Evolutionary conservation across 2,888 invertebrate species (phyloP), one percentile per base, ranked within the genome.

Genomic region (Hymenopus coronatus): DNA sequence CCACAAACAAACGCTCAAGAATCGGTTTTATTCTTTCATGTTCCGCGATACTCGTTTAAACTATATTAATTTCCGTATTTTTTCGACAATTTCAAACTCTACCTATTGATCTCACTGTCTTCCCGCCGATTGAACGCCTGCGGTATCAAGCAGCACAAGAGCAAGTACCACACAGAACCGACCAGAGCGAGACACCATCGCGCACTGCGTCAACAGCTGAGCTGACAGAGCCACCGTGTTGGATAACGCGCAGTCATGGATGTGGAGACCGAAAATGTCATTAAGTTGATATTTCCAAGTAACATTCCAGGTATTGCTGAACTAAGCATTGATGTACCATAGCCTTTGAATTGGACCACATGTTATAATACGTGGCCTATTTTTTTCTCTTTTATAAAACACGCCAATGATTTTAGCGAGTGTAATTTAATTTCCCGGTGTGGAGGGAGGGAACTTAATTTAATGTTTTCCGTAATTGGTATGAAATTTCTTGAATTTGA

Each of bases 261-360:
- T 90, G 91, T 93, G 84, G 94, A 94, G 91, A 93, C 93, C 20
- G 93, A 93, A 90, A 94, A 93, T 92, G 93, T 95, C 89, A 92
- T 94, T 88, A 93, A 94, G 90, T 92, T 94, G 88, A 92, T 95
- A 88, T 95, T 94, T 92, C 93, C 94, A 25, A 92, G 93, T 90
- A 83, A 93, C 89, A 92, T 94, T 91, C 93, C 94, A 92, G 94
- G 94, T 94, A 91, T 91, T 40, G 12, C 40, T 40, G 12, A 12
- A 40, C 12, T 2, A 40, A 12, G 40, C 40, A 40, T 6, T 40
- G 40, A 40, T 40, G 12, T 40, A 40, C 0, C 40, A 12, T 12
- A 40, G 12, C 12, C 40, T 40, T 40, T 40, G 40, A 0, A 1
- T 40, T 40, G 1, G n/a, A 40, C 0, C 6, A 40, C 40, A 40